Evolutionary conservation across 2,888 invertebrate species (phyloP).

Genomic region (Gandaritis pyraliata): DNA sequence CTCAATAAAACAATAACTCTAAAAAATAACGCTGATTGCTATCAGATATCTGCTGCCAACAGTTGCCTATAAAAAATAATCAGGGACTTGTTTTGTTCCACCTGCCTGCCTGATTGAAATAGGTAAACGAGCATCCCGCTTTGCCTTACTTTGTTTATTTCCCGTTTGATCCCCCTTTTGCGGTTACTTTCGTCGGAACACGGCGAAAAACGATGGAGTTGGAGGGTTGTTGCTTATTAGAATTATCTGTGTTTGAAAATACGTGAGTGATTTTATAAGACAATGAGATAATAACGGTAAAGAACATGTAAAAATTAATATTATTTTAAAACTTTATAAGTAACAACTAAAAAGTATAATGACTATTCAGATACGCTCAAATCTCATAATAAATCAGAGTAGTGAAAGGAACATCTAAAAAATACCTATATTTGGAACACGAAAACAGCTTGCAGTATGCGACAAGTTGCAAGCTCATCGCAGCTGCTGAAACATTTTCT

Average conservation of each 20-base stretch:
- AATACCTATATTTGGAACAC: no score
- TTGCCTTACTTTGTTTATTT: conserved; percentile 34
- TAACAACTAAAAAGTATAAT: no score
- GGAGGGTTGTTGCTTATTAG: conserved; percentile 6
- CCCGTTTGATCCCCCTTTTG: conserved; percentile 25
- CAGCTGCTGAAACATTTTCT: background rate
- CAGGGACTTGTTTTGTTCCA: conserved; percentile 46
- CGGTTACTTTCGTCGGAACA: conserved; percentile 18
- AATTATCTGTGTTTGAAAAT: conserved; percentile 7
- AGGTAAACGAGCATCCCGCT: conserved; percentile 32
- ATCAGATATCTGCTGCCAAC: conserved; percentile 46
- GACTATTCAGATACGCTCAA: no score
- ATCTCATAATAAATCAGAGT: no score
- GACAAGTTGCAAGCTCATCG: no score
- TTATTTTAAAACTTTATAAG: no score
- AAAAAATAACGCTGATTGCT: conserved; percentile 4
- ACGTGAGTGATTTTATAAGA: no score
- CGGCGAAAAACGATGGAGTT: conserved; percentile 11
- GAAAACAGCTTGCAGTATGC: no score
- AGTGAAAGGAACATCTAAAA: background rate
- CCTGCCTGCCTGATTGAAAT: conserved; percentile 40
- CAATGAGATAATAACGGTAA: no score
- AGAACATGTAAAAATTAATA: no score
- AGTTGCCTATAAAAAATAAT: conserved; percentile 56
- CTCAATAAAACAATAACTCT: no score